Conservation (phyloP, 2,888 invertebrate species). For the Fragum whitleyi region DNA sequence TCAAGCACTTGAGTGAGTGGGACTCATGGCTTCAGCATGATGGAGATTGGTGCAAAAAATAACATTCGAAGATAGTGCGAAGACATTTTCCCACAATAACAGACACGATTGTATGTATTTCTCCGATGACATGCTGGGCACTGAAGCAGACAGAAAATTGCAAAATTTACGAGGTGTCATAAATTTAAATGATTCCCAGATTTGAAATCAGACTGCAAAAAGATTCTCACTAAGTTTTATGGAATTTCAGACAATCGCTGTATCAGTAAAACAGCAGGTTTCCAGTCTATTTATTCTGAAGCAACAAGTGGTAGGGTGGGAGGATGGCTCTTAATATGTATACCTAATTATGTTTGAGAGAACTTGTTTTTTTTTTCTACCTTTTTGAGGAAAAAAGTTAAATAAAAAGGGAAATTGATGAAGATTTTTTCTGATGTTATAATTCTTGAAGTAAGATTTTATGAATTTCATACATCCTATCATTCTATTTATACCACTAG, state of each 20-base stretch:
- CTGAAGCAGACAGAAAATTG: conserved; percentile 46
- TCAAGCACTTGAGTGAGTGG: conserved; percentile 63
- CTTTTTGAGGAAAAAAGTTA: too few relatives aligned
- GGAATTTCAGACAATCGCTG: conserved; percentile 23
- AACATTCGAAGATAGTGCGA: conserved; percentile 43
- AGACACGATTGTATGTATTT: conserved; percentile 11
- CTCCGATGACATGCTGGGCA: conserved; percentile 47
- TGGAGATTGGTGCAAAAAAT: conserved; percentile 48
- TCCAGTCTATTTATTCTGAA: conserved; percentile 1
- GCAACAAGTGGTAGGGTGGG: conserved; percentile 25
- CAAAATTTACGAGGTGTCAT: conserved; percentile 62
- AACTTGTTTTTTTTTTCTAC: too few relatives aligned
- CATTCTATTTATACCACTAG: too few relatives aligned
- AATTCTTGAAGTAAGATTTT: too few relatives aligned
- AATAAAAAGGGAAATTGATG: too few relatives aligned
- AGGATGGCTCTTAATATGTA: background rate
- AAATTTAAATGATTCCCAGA: conserved; percentile 61
- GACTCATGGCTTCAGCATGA: conserved; percentile 53
- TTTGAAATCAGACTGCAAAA: conserved; percentile 24
- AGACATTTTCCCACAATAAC: conserved; percentile 62
- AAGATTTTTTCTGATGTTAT: too few relatives aligned
- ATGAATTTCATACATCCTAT: too few relatives aligned
- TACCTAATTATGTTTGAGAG: background rate
- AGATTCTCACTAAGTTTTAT: conserved; percentile 21
- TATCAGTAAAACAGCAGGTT: conserved; percentile 20